Conservation (phyloP, 2,113 vertebrate species). For the Gallinago undulata region DNA sequence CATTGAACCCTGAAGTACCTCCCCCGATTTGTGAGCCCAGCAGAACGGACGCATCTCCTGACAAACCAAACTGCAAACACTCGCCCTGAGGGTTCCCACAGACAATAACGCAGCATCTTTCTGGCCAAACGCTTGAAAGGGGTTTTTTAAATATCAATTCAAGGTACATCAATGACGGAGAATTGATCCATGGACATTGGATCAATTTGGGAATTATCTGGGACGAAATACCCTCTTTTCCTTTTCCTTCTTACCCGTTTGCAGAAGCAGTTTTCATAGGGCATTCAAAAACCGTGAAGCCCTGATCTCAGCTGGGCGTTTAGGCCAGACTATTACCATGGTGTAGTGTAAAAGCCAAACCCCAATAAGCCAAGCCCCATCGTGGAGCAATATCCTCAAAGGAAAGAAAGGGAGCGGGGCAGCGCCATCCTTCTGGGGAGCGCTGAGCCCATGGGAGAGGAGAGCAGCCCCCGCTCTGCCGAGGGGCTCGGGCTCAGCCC, state of each 20-base stretch:
- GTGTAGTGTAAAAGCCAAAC: background rate
- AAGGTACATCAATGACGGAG: accelerated
- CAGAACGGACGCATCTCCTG: accelerated
- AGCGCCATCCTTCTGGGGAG: background rate
- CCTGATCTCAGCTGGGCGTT: background rate
- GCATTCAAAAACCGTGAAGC: background rate
- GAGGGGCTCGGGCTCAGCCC: background rate
- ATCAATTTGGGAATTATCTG: background rate
- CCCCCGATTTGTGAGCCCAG: background rate
- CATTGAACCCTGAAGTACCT: background rate
- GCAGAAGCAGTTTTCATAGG: background rate
- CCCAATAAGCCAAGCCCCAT: background rate
- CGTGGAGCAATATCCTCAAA: background rate
- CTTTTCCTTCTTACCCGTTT: background rate
- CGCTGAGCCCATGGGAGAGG: too few species aligned
- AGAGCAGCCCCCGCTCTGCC: background rate
- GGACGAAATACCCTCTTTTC: background rate
- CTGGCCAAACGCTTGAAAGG: background rate
- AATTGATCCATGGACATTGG: background rate
- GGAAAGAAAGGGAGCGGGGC: background rate
- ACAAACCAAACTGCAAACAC: background rate
- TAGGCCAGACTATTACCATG: background rate
- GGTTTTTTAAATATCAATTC: background rate
- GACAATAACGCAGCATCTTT: accelerated
- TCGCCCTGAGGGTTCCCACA: background rate